Base-by-base conservation (phyloP, 2,113 vertebrate species). In the Macrotis lagotis region DNA sequence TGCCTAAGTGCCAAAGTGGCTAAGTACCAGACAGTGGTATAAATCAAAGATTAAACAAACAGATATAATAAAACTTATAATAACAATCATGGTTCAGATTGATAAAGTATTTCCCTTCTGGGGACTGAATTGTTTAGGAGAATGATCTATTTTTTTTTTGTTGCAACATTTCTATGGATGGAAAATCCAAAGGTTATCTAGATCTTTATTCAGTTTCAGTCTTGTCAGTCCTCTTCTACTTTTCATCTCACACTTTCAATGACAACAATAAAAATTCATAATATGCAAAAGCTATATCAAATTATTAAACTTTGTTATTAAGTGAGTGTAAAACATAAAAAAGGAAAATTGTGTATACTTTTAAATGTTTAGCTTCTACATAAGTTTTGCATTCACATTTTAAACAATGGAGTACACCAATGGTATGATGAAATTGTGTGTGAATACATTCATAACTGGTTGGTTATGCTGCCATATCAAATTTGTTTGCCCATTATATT, bases 381-480 rank as follows among this genome's bases (percentile, higher is more conserved):
- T 91, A n/a, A 95, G 90, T 90, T 92, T n/a, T 37, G 48, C 51
- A 66, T 89, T 94, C 96, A 11, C 49, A 90, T 48, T 95, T 95
- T 94, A 91, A 48, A 83, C 44, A 89, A 88, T 37, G 37, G 48
- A 48, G 47, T 90, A 94, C n/a, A n/a, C n/a, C n/a, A 10, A 51
- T n/a, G 74, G 44, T 53, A 83, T 52, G 22, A 91, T 4, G 52
- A 47, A 90, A 88, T 53, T 66, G 31, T 31, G 8, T 53, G 9
- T 31, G 52, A 55, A 26, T 66, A 19, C 5, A 91, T 9, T 49
- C 50, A 97, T 31, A 66, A 66, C 8, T 53, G 52, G 25, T 28
- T 59, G 55, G 12, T 93, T 93, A 49, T 91, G 12, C 89, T 25
- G 48, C 7, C 59, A 91, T 90, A 37, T 89, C 6, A 52, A 47